These are phyloP conservation scores for Eupithecia tripunctaria DNA, from an alignment of 2,888 invertebrate genomes.

Conservation along the genomic window DNA sequence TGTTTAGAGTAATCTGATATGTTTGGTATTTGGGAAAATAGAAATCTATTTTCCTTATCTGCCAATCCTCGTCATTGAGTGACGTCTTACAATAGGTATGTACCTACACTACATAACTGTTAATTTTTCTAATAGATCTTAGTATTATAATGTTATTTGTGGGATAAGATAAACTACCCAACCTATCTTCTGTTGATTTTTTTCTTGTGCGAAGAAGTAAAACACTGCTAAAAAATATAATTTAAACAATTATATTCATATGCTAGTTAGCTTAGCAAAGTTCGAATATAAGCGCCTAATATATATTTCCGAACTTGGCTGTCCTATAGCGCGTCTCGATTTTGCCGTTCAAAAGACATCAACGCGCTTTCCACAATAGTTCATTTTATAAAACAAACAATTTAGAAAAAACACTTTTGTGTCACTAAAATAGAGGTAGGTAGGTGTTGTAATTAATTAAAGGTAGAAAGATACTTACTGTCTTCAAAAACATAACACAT, in stretches of 20 bases:
- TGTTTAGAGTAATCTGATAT: too few species aligned
- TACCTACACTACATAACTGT: too few species aligned
- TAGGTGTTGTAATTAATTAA: background rate
- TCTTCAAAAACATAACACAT: constrained; percentile 48
- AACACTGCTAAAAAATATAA: background rate
- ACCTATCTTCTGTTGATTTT: background rate
- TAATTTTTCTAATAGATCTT: too few species aligned
- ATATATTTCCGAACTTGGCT: background rate
- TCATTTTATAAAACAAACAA: background rate
- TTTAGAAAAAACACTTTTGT: background rate
- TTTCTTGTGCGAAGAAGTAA: background rate
- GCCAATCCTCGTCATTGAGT: too few species aligned
- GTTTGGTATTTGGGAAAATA: too few species aligned
- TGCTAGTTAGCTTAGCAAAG: background rate
- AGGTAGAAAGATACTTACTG: constrained; percentile 45
- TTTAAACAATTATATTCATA: too few species aligned
- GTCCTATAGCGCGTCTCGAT: background rate
- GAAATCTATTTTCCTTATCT: too few species aligned
- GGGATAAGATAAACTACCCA: too few species aligned
- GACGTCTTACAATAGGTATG: too few species aligned
- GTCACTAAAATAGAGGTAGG: background rate
- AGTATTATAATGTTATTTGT: too few species aligned
- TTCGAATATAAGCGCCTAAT: background rate
- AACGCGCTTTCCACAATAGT: background rate
- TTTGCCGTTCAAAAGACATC: background rate